Conservation (phyloP, 2,888 invertebrate genomes). For the Mesodorylaimus sp. region DNA sequence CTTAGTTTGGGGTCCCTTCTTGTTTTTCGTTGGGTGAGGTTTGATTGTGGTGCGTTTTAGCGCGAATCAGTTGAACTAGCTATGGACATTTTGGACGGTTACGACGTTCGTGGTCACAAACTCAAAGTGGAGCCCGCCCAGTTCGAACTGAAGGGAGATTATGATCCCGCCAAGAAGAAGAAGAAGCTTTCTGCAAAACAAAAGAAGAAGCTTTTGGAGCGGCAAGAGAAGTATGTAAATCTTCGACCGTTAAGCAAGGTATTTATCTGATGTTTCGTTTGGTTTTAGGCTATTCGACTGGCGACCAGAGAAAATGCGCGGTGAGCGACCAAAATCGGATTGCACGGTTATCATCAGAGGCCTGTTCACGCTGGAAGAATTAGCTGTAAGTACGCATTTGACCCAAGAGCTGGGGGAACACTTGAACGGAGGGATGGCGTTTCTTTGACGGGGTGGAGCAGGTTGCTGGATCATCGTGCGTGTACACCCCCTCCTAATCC, state of each 20-base stretch:
- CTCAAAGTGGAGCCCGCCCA: conserved; percentile 74
- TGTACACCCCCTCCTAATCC: no score
- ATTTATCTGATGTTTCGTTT: no score
- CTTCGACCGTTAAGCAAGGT: neutral
- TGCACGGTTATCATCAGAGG: conserved; percentile 78
- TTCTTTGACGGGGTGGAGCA: no score
- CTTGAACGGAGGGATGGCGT: no score
- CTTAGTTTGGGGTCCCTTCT: conserved; percentile 4
- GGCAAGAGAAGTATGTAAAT: conserved; percentile 58
- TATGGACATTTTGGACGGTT: conserved; percentile 71
- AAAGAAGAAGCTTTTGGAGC: conserved; percentile 56
- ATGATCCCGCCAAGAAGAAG: conserved; percentile 72
- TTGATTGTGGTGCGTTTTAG: conserved; percentile 32
- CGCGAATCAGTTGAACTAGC: conserved; percentile 83
- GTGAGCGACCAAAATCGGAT: conserved; percentile 69
- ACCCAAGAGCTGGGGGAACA: no score
- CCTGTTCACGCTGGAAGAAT: conserved; percentile 67
- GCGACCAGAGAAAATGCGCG: conserved; percentile 74
- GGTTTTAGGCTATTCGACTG: conserved; percentile 63
- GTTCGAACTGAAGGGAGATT: conserved; percentile 77
- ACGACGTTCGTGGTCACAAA: conserved; percentile 54
- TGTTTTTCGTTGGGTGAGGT: conserved; percentile 8
- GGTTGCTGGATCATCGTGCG: no score
- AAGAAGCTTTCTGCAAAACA: conserved; percentile 66
- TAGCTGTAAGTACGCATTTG: conserved; percentile 43